Percentiles rank a stretch among this genome's conserved stretches.
phyloP scores from a whole-genome alignment of 2,888 invertebrate species.

The Epinotia nisella region DNA sequence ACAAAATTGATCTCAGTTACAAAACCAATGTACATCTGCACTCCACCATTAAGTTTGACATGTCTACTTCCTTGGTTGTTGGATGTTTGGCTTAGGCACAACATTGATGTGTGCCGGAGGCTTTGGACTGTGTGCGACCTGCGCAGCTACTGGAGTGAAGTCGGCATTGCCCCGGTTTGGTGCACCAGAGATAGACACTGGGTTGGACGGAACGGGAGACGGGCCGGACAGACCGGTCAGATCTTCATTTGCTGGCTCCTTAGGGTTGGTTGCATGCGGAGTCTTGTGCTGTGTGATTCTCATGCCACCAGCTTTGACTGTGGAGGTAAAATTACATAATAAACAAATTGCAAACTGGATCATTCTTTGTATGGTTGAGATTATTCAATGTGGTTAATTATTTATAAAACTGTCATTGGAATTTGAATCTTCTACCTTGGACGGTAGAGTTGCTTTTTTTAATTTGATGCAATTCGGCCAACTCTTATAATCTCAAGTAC shows the following conservation, averaged over 20 bases:
- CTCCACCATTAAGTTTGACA: background rate
- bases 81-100: constrained; percentile 89
- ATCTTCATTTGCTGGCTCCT: constrained; percentile 87
- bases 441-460: too few relatives aligned
- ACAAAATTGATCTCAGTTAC: background rate
- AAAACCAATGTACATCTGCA: background rate
- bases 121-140: constrained; percentile 92
- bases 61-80: constrained; percentile 94
- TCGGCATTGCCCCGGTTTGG: constrained; percentile 93
- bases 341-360: background rate
- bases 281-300: constrained; percentile 95
- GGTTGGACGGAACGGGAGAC: constrained; percentile 90
- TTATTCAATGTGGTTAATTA: too few relatives aligned
- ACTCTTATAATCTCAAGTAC: too few relatives aligned
- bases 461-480: too few relatives aligned
- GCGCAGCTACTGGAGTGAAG: constrained; percentile 94
- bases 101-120: constrained; percentile 87
- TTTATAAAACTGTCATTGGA: too few relatives aligned
- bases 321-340: background rate
- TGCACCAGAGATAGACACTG: constrained; percentile 90
- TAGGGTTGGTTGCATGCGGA: constrained; percentile 85
- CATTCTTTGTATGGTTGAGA: too few relatives aligned
- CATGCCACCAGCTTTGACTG: constrained; percentile 97
- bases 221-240: constrained; percentile 90
- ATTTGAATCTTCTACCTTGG: too few relatives aligned